These are phyloP conservation scores for Aphelinus certus DNA, from an alignment of 1,140 invertebrate species.

Conservation along the genomic window DNA sequence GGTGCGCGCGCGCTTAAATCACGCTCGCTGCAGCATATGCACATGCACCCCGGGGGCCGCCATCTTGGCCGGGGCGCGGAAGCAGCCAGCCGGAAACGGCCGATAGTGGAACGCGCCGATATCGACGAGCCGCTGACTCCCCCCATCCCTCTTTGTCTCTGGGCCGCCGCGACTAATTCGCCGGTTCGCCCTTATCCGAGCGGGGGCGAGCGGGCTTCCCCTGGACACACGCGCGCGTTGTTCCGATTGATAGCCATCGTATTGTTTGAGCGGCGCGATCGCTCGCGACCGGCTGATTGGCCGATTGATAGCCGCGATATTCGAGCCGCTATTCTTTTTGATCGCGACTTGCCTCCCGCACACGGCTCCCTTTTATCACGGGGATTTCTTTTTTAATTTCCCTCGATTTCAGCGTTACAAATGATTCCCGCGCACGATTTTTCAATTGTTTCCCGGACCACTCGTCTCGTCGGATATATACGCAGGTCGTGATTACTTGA, in stretches of 20 bases:
- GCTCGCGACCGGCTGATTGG: background rate
- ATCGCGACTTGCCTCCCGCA: too few species aligned
- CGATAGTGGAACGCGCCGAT: slow-evolving; percentile 53
- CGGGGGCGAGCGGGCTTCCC: background rate
- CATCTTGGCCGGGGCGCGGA: slow-evolving; percentile 51
- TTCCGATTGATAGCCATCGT: slow-evolving; percentile 10
- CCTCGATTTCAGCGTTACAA: too few species aligned
- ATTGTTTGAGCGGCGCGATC: slow-evolving; percentile 15
- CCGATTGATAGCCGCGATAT: slow-evolving; percentile 15
- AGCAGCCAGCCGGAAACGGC: slow-evolving; percentile 60
- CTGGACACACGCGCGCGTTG: too few species aligned
- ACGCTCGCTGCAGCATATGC: slow-evolving; percentile 38
- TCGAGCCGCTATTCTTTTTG: too few species aligned
- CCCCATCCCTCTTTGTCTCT: background rate
- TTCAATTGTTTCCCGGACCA: too few species aligned
- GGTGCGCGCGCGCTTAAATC: slow-evolving; percentile 42
- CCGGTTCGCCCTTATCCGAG: slow-evolving; percentile 22
- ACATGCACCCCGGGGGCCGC: slow-evolving; percentile 57
- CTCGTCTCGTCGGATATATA: too few species aligned
- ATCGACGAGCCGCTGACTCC: background rate
- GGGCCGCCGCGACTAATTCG: slow-evolving; percentile 19
- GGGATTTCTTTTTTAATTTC: too few species aligned
- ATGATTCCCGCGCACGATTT: too few species aligned
- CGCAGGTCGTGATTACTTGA: too few species aligned
- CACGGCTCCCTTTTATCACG: too few species aligned